Conservation (phyloP, 2,113 vertebrate species). For the Camelus dromedarius region DNA sequence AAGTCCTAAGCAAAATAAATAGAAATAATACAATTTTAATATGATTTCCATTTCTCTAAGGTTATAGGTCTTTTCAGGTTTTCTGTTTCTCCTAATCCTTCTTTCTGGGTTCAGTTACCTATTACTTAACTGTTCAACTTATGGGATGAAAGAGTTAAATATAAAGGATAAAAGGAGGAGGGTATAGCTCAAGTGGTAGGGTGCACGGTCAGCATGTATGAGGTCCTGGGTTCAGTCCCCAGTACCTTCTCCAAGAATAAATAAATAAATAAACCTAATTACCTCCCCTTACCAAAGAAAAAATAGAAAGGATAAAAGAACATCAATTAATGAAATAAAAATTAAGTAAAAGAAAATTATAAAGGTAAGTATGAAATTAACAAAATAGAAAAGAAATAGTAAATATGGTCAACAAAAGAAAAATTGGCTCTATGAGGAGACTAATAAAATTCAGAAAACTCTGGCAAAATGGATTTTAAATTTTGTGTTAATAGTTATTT, state of each 20-base stretch:
- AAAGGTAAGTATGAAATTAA: slow-evolving; percentile 22
- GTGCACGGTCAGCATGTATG: no score
- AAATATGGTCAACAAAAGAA: background rate
- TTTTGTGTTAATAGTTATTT: slow-evolving; percentile 14
- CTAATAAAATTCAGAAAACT: background rate
- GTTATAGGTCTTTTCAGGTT: background rate
- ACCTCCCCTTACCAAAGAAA: no score
- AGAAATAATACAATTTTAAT: slow-evolving; percentile 32
- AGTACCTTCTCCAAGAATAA: no score
- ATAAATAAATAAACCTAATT: no score
- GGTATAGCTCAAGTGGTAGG: no score
- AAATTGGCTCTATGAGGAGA: background rate
- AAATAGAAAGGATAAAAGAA: background rate
- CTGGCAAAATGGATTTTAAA: background rate
- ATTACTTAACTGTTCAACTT: background rate
- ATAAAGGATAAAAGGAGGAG: background rate
- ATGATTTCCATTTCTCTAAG: background rate
- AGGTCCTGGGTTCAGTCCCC: no score
- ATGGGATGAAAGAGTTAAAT: background rate
- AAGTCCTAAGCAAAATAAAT: slow-evolving; percentile 69
- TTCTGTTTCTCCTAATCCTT: background rate
- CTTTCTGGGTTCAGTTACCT: background rate
- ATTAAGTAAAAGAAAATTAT: slow-evolving; percentile 29
- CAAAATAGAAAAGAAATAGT: background rate
- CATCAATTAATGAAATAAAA: slow-evolving; percentile 1